Evolutionary conservation across 2,113 vertebrate species (phyloP), one percentile per base, ranked within the genome.

Genomic region (Myrmecophaga tridactyla): DNA sequence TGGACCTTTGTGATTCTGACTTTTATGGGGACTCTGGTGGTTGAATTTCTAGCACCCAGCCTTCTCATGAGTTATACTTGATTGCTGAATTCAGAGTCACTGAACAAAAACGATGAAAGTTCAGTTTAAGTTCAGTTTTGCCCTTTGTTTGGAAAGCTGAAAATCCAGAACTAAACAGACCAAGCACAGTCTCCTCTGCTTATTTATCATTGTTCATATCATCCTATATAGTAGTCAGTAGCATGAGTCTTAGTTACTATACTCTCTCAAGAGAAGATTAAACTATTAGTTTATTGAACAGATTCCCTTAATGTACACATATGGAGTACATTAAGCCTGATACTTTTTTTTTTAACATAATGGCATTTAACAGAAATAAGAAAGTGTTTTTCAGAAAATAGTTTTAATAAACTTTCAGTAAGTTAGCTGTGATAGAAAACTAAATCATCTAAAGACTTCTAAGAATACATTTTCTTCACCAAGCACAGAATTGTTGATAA

Each of bases 81-180:
- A 56, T 72, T 65, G 8, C 27, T 82, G 76, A 73, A 2, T 58
- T 91, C 75, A 83, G 73, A 83, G 58, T 90, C 65, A 36, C 43
- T 25, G 36, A 86, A 77, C 60, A 73, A 72, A 90, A 94, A n/a
- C n/a, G 83, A 73, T 65, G 34, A 34, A 58, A 58, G 82, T 81
- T 94, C 76, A 75, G 8, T 83, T 70, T 70, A 27, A 78, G 78
- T 84, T 95, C 86, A 94, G 15, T 76, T 85, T 46, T 77, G 12
- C 67, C 58, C 34, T 96, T 96, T 84, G 80, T 94, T 91, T 92
- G 39, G 62, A 73, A 86, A 86, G 76, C 75, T 95, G 43, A 46
- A 80, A 91, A 51, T 90, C 39, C 90, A 63, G 11, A 31, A 60
- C 65, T 43, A 7, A n/a, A 31, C 23, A 36, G 31, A 80, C 36